Base-by-base conservation (phyloP, 92 coral and sea anemone species). In the Zoanthus solanderi region DNA sequence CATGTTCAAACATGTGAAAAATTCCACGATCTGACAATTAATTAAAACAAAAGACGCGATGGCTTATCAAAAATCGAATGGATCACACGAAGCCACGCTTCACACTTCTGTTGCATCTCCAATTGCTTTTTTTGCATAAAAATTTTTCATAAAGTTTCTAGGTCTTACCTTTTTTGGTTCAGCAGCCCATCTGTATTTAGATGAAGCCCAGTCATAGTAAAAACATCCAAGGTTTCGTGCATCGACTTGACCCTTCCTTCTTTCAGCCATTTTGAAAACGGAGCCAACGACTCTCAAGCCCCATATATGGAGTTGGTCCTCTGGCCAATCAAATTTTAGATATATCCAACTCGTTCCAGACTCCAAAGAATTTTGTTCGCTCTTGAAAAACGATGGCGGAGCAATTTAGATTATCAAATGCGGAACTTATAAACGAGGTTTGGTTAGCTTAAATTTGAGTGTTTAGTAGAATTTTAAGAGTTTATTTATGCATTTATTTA, bases 211-310 rank as follows among this genome's bases (percentile, higher is more conserved):
- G 61, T 95, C 98, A 78, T 95, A 95, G 84, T 91, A 93, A 68
- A 93, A 94, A 84, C 84, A 88, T 28, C 98, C 94, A n/a, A 91
- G 80, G 17, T 88, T 90, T 28, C 88, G 87, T 53, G 84, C 93
- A 61, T 85, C 90, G n/a, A 79, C 89, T 47, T 89, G 84, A 63
- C 88, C 78, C 87, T 74, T 87, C 79, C 76, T 87, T 85, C 90
- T 78, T 85, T 89, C 96, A 52, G 98, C 98, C 98, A 95, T 94
- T 93, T 94, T 93, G 91, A 87, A 89, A 93, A 89, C 66, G 93
- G 83, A 63, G 90, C 47, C 75, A 53, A 78, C 84, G 83, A 61
- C 31, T 28, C 47, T 47, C 77, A 76, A 72, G 87, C 72, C 78
- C 98, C 98, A 94, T 85, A 92, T 90, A 81, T 83, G 93, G 90